These are phyloP conservation scores for Pimephales promelas DNA, from an alignment of 2,113 vertebrate genomes.

Conservation along the genomic window DNA sequence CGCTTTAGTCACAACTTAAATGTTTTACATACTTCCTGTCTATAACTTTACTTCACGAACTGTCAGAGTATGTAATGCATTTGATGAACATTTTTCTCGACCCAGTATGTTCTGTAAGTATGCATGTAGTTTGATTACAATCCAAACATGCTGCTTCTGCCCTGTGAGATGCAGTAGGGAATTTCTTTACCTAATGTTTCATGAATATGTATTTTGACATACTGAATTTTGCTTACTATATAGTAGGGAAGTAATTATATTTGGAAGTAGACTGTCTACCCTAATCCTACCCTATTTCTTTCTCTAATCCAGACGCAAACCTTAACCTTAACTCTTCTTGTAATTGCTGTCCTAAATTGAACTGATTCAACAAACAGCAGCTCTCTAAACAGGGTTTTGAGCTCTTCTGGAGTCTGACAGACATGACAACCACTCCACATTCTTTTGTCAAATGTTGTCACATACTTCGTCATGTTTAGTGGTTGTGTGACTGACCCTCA, in stretches of 20 bases:
- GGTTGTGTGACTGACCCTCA: background rate
- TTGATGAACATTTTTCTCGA: background rate
- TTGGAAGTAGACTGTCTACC: background rate
- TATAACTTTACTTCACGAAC: background rate
- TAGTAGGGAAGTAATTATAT: background rate
- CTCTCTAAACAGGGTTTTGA: background rate
- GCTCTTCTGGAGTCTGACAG: background rate
- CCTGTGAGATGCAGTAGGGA: background rate
- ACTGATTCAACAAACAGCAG: background rate
- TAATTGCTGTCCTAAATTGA: background rate
- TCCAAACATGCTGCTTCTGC: background rate
- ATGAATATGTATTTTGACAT: background rate
- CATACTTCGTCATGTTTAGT: slow-evolving; percentile 9
- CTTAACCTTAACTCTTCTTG: background rate
- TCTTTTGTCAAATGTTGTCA: background rate
- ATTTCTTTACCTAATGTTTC: background rate
- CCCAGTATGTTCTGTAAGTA: background rate
- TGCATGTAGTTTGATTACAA: background rate
- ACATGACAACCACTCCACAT: background rate
- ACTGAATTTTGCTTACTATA: background rate
- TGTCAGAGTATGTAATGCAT: background rate
- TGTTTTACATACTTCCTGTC: background rate
- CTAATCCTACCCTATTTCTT: background rate
- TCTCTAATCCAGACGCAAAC: background rate
- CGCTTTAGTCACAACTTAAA: background rate